phyloP scores from a whole-genome alignment of 2,888 invertebrate genomes.

The Spodoptera exigua region DNA sequence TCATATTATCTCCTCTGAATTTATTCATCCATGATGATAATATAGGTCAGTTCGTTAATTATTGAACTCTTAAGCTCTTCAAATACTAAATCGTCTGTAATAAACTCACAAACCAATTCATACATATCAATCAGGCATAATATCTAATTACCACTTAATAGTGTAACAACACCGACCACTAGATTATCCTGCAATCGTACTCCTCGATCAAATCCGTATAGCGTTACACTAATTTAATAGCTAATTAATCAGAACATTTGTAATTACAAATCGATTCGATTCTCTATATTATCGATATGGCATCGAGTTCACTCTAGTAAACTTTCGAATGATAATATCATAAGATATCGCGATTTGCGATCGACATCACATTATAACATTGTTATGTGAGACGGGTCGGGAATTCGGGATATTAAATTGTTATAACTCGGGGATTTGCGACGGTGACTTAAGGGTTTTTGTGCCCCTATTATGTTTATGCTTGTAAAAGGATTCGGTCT shows the following conservation, averaged over 20 bases:
- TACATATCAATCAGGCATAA: constrained; percentile 11
- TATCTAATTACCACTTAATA: constrained; percentile 6
- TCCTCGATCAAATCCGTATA: constrained; percentile 28
- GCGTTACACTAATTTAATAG: constrained; percentile 32
- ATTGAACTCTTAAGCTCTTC: too few relatives aligned
- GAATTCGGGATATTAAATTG: constrained; percentile 61
- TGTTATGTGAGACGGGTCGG: constrained; percentile 59
- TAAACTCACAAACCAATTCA: neutral
- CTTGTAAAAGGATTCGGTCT: constrained; percentile 12
- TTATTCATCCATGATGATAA: too few relatives aligned
- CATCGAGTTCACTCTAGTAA: constrained; percentile 37
- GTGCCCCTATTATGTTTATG: constrained; percentile 57
- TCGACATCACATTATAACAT: constrained; percentile 62
- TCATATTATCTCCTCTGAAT: too few relatives aligned
- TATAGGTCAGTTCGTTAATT: too few relatives aligned
- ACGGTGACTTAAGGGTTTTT: constrained; percentile 53
- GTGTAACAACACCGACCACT: constrained; percentile 1
- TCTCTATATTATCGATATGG: constrained; percentile 3
- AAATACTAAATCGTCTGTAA: neutral
- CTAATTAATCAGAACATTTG: constrained; percentile 38
- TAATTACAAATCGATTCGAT: constrained; percentile 17
- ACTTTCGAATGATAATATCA: constrained; percentile 49
- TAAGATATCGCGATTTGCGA: constrained; percentile 57
- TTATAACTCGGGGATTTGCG: constrained; percentile 61
- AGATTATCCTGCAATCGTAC: constrained; percentile 27